Evolutionary conservation across 2,888 invertebrate species (phyloP).

Genomic region (Pardosa pseudoannulata): DNA sequence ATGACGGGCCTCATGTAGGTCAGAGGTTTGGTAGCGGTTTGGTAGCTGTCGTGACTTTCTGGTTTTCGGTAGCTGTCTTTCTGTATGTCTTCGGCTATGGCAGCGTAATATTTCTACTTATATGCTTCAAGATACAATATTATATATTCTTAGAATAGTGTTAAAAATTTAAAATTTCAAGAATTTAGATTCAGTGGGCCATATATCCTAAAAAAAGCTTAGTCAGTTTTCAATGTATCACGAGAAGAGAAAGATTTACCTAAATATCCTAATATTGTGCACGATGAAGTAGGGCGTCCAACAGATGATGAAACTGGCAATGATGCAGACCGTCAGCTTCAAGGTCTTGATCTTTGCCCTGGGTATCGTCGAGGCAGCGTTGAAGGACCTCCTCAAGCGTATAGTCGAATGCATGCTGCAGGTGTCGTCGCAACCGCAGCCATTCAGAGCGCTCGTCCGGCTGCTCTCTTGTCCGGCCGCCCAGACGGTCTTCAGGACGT

Average conservation of each 20-base stretch:
- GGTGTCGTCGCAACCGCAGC: neutral
- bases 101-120: too few relatives aligned
- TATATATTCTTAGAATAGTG: too few relatives aligned
- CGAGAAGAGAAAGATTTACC: slow-evolving; percentile 12
- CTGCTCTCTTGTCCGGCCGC: slow-evolving; percentile 62
- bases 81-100: too few relatives aligned
- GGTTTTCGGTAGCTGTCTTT: too few relatives aligned
- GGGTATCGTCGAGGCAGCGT: slow-evolving; percentile 76
- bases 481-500: slow-evolving; percentile 78
- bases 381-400: slow-evolving; percentile 61
- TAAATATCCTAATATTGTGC: slow-evolving; percentile 77
- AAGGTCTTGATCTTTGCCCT: slow-evolving; percentile 79
- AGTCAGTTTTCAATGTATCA: too few relatives aligned
- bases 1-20: too few relatives aligned
- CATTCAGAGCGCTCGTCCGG: slow-evolving; percentile 12
- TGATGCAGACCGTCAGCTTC: slow-evolving; percentile 79
- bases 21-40: too few relatives aligned
- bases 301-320: slow-evolving; percentile 78
- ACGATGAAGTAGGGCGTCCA: slow-evolving; percentile 79
- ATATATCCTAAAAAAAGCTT: too few relatives aligned
- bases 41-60: too few relatives aligned
- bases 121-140: too few relatives aligned
- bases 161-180: too few relatives aligned
- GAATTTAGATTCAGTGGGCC: too few relatives aligned
- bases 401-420: slow-evolving; percentile 32